Base-by-base conservation (phyloP, 2,113 vertebrate species). In the Procavia capensis region DNA sequence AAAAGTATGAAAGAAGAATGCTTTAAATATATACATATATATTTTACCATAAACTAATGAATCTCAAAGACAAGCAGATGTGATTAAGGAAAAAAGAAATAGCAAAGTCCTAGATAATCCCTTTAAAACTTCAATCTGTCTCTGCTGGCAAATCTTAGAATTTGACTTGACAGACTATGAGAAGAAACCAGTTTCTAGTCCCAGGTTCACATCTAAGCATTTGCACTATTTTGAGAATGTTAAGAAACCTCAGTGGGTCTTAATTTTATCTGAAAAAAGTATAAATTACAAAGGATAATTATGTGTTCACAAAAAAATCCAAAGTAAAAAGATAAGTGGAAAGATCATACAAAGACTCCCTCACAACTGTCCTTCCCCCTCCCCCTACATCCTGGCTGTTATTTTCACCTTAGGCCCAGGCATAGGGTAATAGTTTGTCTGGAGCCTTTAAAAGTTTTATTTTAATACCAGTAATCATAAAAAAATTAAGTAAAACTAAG, bases 171-270 rank as follows among this genome's bases (percentile, higher is more conserved):
- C 1, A 59, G 36, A 92, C 31, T 41, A 54, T 72, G 36, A 34
- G 50, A 54, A 54, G 50, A 54, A 54, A 54, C 19, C 19, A n/a
- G 29, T 50, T 57, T 68, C 79, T 68, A 85, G 57, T 75, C 14
- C 41, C 20, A 68, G 31, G 74, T 39, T 78, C 31, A 92, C 22
- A 9, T 34, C 14, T 14, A 70, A 89, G 47, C 39, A 78, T 66
- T 82, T 36, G 25, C 76, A 31, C 10, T 16, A 85, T 92, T 92
- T 91, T 72, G 66, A 93, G 64, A 91, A 59, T 61, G 72, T 81
- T 16, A 78, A 95, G 82, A 93, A 91, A 83, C 20, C 45, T 36
- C 75, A 89, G 14, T 59, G 81, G 27, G 50, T 6, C 31, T 89
- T 31, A 70, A 34, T 36, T 70, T 85, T 86, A 86, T 29, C 31